phyloP scores from a whole-genome alignment of 2,113 vertebrate species.

The Oreotrochilus melanogaster region DNA sequence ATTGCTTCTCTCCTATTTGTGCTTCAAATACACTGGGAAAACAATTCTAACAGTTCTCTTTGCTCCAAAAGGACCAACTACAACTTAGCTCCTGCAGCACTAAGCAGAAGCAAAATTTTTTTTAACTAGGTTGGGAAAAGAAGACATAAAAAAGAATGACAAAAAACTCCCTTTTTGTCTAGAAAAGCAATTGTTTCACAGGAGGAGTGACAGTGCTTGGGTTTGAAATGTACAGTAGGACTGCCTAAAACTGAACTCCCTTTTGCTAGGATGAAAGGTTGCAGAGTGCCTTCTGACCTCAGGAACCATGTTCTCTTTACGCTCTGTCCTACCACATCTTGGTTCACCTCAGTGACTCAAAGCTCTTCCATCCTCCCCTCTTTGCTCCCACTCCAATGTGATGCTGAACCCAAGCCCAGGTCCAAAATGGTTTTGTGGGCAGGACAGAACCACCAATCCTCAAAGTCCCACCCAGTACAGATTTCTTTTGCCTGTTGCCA shows the following conservation, averaged over 20 bases:
- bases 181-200: background rate
- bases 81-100: background rate
- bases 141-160: background rate
- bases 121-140: background rate
- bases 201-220: background rate
- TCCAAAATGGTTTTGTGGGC: background rate
- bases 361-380: background rate
- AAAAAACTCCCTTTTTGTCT: background rate
- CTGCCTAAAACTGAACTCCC: background rate
- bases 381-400: background rate
- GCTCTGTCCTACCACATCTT: background rate
- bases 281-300: background rate
- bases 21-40: background rate
- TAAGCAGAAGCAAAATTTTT: background rate
- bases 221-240: background rate
- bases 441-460: background rate
- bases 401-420: background rate
- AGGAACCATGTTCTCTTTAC: background rate
- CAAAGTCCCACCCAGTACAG: background rate
- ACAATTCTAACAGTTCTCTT: background rate
- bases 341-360: background rate
- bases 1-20: background rate
- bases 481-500: background rate
- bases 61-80: background rate
- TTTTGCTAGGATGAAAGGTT: background rate